These are phyloP conservation scores for Trididemnum nubilum DNA, from an alignment of 23 tunicate species.

Conservation along the genomic window DNA sequence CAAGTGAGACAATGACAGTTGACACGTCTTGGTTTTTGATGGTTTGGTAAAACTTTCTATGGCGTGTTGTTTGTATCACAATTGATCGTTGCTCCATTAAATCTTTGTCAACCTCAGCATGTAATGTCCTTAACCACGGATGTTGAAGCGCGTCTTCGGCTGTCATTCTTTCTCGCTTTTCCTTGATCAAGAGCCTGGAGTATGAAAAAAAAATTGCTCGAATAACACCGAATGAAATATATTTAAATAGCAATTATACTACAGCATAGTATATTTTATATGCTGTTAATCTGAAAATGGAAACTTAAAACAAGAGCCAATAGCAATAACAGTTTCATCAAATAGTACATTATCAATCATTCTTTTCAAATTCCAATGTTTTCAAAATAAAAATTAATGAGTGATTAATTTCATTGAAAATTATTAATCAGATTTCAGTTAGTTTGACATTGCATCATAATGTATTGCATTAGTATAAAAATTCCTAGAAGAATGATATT, in stretches of 20 bases:
- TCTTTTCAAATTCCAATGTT: too few species aligned
- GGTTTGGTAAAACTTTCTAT: slow-evolving; percentile 81
- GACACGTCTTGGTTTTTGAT: slow-evolving; percentile 60
- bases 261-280: not conserved
- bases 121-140: slow-evolving; percentile 89
- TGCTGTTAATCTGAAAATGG: too few species aligned
- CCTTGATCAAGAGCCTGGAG: slow-evolving; percentile 69
- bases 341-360: too few species aligned
- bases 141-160: slow-evolving; percentile 88
- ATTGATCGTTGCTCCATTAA: slow-evolving; percentile 75
- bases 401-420: too few species aligned
- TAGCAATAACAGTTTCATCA: too few species aligned
- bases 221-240: not conserved
- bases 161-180: slow-evolving; percentile 83
- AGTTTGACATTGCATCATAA: too few species aligned
- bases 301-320: not conserved
- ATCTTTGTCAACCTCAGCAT: slow-evolving; percentile 69
- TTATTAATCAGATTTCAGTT: too few species aligned
- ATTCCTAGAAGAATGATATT: too few species aligned
- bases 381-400: too few species aligned
- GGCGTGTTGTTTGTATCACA: slow-evolving; percentile 73
- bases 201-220: slow-evolving; percentile 14
- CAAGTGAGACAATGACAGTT: slow-evolving; percentile 70
- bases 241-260: not conserved
- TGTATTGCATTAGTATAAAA: too few species aligned